Percentiles rank a stretch among this genome's conserved stretches.
Conservation (phyloP, 2,888 invertebrate species). For the Tholera decimalis region DNA sequence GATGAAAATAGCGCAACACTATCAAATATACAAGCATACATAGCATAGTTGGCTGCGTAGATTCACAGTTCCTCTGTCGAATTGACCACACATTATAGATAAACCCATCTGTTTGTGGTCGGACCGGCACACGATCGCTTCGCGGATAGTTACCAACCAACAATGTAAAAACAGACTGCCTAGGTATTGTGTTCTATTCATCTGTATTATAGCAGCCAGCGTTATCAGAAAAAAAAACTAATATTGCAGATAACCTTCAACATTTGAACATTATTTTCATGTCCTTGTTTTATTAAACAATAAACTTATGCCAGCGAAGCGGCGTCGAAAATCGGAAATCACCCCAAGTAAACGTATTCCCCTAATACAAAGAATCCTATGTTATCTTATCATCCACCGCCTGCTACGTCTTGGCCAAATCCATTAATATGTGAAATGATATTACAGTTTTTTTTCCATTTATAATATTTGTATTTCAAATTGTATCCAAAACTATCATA, state of each 20-base stretch:
- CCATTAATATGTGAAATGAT: too few relatives aligned
- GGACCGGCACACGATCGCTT: constrained; percentile 21
- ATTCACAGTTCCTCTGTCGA: constrained; percentile 22
- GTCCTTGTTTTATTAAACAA: neutral
- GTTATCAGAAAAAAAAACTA: neutral
- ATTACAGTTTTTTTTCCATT: too few relatives aligned
- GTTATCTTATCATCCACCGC: too few relatives aligned
- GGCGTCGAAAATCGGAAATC: too few relatives aligned
- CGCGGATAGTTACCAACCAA: constrained; percentile 11
- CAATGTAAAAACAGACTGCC: constrained; percentile 32
- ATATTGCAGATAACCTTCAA: neutral
- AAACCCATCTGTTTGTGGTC: constrained; percentile 49
- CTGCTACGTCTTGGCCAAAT: too few relatives aligned
- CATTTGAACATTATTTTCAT: neutral
- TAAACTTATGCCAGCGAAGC: too few relatives aligned
- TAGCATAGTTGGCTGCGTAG: constrained; percentile 4
- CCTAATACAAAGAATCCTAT: too few relatives aligned
- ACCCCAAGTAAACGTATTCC: too few relatives aligned
- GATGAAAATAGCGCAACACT: neutral
- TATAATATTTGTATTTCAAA: too few relatives aligned
- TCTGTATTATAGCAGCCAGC: neutral
- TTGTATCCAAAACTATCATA: too few relatives aligned
- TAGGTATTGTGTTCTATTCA: constrained; percentile 1
- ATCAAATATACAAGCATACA: neutral
- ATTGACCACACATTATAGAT: constrained; percentile 43